Percentiles rank a stretch among this genome's conserved stretches.
Evolutionary conservation across 2,113 vertebrate genomes (phyloP).

Genomic region (Diglossa brunneiventris): DNA sequence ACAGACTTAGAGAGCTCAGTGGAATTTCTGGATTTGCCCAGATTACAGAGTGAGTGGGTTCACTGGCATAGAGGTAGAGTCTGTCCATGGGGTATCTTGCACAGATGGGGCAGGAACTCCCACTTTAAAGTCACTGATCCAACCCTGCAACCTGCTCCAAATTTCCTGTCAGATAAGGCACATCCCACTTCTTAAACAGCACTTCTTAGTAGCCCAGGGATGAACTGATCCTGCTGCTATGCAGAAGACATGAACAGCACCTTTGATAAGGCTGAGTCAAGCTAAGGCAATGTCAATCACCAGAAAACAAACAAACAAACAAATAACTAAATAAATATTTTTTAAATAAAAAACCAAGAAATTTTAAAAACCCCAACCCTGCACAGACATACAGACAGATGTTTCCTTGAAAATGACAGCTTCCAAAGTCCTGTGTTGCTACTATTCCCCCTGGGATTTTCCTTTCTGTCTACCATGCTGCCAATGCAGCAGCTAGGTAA

Average conservation of each 20-base stretch:
- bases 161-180: neutral
- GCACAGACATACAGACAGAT: neutral
- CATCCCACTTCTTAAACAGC: neutral
- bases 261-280: neutral
- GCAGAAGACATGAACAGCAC: neutral
- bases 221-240: neutral
- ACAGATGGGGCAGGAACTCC: neutral
- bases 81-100: neutral
- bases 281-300: neutral
- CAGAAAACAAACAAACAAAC: neutral
- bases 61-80: neutral
- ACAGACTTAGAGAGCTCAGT: neutral
- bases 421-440: neutral
- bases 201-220: neutral
- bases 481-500: neutral
- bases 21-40: neutral
- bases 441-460: neutral
- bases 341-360: neutral
- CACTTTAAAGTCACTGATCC: neutral
- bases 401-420: neutral
- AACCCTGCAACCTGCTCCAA: accelerated
- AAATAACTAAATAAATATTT: neutral
- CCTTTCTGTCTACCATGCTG: neutral
- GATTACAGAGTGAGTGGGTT: neutral
- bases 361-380: accelerated